Conservation (phyloP, 2,113 vertebrate genomes). For the Microtus pennsylvanicus region DNA sequence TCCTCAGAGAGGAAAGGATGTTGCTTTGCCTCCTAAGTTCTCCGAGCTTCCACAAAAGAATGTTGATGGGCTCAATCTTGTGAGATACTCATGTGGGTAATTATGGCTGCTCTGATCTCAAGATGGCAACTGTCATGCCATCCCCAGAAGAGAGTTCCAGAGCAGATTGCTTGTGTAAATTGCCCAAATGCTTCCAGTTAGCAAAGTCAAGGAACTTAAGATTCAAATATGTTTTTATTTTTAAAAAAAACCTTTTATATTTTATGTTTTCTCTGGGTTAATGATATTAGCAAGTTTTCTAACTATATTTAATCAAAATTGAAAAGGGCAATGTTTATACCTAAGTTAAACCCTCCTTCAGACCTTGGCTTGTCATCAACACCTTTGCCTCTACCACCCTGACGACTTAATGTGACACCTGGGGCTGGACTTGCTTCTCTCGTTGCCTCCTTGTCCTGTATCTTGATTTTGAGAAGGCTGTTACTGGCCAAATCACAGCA, state of each 20-base stretch:
- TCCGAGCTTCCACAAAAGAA: not conserved
- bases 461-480: not conserved
- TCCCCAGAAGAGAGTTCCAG: not conserved
- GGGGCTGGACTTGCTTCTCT: not conserved
- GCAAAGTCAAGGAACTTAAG: not conserved
- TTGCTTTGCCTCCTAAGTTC: not conserved
- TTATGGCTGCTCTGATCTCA: not conserved
- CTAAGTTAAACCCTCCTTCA: not conserved
- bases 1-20: not conserved
- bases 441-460: not conserved
- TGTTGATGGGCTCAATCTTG: not conserved
- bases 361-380: not conserved
- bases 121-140: not conserved
- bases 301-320: not conserved
- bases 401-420: not conserved
- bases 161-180: not conserved
- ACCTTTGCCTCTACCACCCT: not conserved
- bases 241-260: not conserved
- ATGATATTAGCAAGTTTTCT: conserved; percentile 34
- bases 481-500: not conserved
- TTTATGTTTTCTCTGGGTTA: not conserved
- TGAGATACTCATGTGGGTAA: not conserved
- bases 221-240: not conserved
- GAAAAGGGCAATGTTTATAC: not conserved
- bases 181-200: not conserved